phyloP scores from a whole-genome alignment of 2,113 vertebrate genomes.

The Antigone vipio region DNA sequence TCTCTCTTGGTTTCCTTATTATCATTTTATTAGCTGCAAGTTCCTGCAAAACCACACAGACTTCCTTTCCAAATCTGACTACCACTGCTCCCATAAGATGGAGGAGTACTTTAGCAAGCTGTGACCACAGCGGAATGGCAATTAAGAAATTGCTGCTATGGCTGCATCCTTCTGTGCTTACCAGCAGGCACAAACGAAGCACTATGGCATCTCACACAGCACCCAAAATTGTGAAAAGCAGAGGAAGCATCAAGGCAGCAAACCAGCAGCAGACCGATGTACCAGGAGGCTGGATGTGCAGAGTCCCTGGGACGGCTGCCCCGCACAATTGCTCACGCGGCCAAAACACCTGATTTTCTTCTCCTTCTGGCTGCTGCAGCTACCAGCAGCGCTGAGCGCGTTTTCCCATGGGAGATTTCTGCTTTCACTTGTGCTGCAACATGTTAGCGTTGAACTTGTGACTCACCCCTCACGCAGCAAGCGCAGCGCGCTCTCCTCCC shows the following conservation, averaged over 20 bases:
- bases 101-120: not conserved
- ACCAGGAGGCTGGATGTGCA: not conserved
- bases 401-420: not conserved
- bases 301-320: not conserved
- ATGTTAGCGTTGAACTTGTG: not conserved
- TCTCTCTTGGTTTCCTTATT: not conserved
- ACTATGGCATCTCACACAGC: not conserved
- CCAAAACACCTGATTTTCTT: not conserved
- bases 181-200: not conserved
- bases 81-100: not conserved
- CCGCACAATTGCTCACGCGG: fast-evolving
- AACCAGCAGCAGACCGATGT: not conserved
- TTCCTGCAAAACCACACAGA: conserved; percentile 18
- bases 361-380: not conserved
- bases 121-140: not conserved
- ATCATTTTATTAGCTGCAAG: conserved; percentile 32
- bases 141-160: not conserved
- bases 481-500: not conserved
- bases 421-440: not conserved
- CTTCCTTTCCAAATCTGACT: conserved; percentile 33
- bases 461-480: not conserved
- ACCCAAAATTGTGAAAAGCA: not conserved
- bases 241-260: not conserved
- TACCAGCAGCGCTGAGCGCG: fast-evolving
- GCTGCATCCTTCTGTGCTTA: not conserved